These are phyloP conservation scores for Leptogaster cylindrica DNA, from an alignment of 2,888 invertebrate genomes.

Conservation along the genomic window DNA sequence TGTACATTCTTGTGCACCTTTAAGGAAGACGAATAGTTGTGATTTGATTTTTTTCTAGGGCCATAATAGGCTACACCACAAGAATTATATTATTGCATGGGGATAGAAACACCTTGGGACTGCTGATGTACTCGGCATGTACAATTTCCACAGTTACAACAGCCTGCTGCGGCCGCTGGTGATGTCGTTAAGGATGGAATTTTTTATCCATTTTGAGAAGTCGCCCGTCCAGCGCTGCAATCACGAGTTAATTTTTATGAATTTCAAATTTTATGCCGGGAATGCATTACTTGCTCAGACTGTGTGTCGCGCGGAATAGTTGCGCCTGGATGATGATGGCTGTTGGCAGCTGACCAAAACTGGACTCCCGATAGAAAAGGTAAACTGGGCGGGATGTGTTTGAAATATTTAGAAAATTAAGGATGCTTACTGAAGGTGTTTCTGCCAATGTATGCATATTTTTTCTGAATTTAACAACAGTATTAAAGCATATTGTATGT, in stretches of 20 bases:
- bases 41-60: conserved; percentile 41
- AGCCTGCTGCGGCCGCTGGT: not conserved
- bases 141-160: conserved; percentile 3
- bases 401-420: not conserved
- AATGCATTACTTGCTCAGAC: conserved; percentile 33
- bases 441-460: too few relatives aligned
- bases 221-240: conserved; percentile 17
- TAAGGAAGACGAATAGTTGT: conserved; percentile 46
- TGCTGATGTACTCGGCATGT: conserved; percentile 33
- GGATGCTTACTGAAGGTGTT: too few relatives aligned
- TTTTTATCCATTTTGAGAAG: conserved; percentile 40
- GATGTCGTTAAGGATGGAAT: conserved; percentile 39
- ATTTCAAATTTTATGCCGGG: conserved; percentile 34
- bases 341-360: not conserved
- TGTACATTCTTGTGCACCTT: conserved; percentile 44
- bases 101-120: conserved; percentile 31
- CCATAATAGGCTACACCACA: conserved; percentile 18
- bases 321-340: not conserved
- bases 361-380: conserved; percentile 15
- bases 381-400: not conserved
- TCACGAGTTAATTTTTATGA: conserved; percentile 34
- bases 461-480: too few relatives aligned
- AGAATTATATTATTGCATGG: conserved; percentile 35
- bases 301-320: conserved; percentile 4
- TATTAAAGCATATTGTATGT: too few relatives aligned